Conservation (phyloP, 2,888 invertebrate species). For the Troides oblongomaculatus region DNA sequence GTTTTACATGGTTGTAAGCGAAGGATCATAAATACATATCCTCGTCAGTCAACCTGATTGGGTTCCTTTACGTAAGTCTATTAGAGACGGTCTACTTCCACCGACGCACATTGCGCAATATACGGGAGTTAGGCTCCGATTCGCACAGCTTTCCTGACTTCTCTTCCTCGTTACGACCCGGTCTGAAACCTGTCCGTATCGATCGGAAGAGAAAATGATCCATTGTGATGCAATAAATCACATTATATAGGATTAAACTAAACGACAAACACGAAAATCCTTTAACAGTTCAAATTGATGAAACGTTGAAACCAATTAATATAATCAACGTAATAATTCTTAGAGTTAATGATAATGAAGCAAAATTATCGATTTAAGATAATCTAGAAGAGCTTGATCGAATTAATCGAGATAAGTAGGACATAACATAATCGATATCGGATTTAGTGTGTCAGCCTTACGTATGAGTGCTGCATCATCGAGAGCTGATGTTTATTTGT, state of each 20-base stretch:
- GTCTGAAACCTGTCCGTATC: slow-evolving; percentile 38
- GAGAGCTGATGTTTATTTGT: slow-evolving; percentile 10
- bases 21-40: slow-evolving; percentile 20
- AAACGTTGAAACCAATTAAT: no score
- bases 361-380: no score
- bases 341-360: no score
- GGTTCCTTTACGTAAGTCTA: slow-evolving; percentile 22
- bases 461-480: background rate
- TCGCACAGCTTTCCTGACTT: slow-evolving; percentile 43
- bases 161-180: slow-evolving; percentile 49
- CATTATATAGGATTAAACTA: background rate
- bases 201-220: slow-evolving; percentile 42
- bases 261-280: background rate
- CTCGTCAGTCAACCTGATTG: slow-evolving; percentile 9
- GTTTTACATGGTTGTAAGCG: no score
- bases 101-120: slow-evolving; percentile 36
- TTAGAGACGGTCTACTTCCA: slow-evolving; percentile 29
- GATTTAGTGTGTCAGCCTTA: slow-evolving; percentile 20
- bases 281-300: no score
- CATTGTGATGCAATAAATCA: slow-evolving; percentile 54
- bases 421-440: background rate
- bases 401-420: no score
- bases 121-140: slow-evolving; percentile 30
- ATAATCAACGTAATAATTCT: no score
- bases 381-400: no score